These are phyloP conservation scores for Microcebus tavaratra DNA, from an alignment of 2,113 vertebrate genomes.

Conservation along the genomic window DNA sequence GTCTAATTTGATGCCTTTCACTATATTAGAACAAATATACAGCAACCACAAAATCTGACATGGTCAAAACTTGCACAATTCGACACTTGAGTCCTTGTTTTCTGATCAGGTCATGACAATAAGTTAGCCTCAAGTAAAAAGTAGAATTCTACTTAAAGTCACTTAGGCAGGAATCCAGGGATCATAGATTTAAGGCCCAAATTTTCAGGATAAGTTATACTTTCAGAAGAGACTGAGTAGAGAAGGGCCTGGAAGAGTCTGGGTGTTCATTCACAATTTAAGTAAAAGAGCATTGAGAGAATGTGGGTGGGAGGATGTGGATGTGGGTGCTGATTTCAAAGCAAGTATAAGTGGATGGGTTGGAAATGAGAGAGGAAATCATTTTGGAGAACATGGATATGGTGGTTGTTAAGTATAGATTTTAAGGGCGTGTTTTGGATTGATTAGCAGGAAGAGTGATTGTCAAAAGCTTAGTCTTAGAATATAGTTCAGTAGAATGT, in stretches of 20 bases:
- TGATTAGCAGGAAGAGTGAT: conserved; percentile 18
- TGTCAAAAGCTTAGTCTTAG: conserved; percentile 56
- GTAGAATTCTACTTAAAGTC: background rate
- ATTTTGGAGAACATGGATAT: background rate
- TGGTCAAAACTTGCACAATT: background rate
- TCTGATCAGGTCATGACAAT: background rate
- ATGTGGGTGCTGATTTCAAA: background rate
- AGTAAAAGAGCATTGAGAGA: background rate
- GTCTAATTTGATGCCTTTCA: background rate
- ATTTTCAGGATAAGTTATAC: background rate
- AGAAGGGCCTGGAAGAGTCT: background rate
- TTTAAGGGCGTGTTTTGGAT: background rate
- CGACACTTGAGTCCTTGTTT: background rate
- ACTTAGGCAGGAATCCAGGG: background rate
- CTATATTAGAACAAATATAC: background rate
- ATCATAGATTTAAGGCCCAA: background rate
- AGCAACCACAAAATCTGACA: background rate
- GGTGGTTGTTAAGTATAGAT: background rate
- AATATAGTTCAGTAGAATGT: conserved; percentile 61
- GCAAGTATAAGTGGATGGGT: background rate
- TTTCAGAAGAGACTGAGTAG: background rate
- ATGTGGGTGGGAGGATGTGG: background rate
- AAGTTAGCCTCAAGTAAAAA: background rate
- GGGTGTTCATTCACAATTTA: background rate
- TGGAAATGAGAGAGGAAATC: background rate